phyloP scores from a whole-genome alignment of 2,797 vertebrate genomes.

The Clamator glandarius region DNA sequence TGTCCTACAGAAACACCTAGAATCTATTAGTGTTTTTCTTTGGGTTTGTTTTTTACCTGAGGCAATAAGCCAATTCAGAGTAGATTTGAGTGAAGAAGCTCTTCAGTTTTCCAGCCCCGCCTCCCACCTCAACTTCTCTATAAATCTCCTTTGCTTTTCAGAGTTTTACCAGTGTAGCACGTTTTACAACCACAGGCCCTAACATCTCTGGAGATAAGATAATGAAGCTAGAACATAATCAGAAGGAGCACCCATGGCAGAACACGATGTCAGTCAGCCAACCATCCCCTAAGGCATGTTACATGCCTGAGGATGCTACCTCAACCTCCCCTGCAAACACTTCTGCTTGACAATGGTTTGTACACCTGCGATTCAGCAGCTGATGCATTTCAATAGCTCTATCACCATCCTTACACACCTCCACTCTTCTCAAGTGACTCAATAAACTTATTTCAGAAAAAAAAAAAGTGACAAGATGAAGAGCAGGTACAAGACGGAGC shows the following conservation, averaged over 20 bases:
- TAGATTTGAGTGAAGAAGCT: not conserved
- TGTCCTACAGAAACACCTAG: not conserved
- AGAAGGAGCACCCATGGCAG: not conserved
- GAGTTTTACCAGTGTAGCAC: not conserved
- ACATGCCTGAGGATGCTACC: not conserved
- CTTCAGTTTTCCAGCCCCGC: not conserved
- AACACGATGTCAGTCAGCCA: not conserved
- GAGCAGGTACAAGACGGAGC: not conserved
- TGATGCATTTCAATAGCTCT: not conserved
- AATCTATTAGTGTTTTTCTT: not conserved
- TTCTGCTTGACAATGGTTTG: not conserved
- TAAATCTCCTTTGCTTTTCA: not conserved
- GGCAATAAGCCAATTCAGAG: not conserved
- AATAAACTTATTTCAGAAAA: not conserved
- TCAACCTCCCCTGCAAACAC: not conserved
- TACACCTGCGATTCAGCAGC: not conserved
- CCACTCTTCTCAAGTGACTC: not conserved
- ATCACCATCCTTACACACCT: not conserved
- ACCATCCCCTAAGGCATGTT: not conserved
- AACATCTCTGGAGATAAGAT: not conserved
- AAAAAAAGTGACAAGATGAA: not conserved
- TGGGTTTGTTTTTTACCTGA: not conserved
- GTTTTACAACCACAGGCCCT: not conserved
- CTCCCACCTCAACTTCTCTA: not conserved
- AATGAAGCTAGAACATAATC: not conserved